phyloP scores from a whole-genome alignment of 2,888 invertebrate genomes.

The Lypha dubia region DNA sequence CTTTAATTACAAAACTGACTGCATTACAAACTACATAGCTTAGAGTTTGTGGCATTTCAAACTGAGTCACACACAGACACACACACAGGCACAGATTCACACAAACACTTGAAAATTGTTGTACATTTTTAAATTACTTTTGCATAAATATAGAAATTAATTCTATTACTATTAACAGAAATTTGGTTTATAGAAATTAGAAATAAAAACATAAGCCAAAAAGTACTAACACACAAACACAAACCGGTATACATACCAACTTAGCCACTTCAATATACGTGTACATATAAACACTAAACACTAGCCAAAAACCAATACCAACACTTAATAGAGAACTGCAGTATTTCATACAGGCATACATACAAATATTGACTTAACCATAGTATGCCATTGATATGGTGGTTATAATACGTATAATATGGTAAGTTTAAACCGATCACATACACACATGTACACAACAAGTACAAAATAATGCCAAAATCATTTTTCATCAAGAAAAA shows the following conservation, averaged over 20 bases:
- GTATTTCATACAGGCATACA: not conserved
- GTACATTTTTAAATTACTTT: conserved; percentile 16
- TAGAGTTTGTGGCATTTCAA: conserved; percentile 47
- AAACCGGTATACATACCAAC: not conserved
- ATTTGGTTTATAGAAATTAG: not conserved
- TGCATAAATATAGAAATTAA: conserved; percentile 32
- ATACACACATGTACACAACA: not conserved
- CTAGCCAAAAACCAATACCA: conserved; percentile 36
- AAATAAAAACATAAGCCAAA: not conserved
- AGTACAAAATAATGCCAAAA: not conserved
- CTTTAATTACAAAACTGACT: conserved; percentile 41
- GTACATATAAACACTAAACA: too few species aligned
- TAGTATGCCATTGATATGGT: conserved; percentile 42
- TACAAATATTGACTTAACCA: conserved; percentile 41
- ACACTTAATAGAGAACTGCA: conserved; percentile 20
- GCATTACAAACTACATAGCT: conserved; percentile 27
- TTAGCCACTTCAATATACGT: not conserved
- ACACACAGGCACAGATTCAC: not conserved
- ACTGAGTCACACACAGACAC: not conserved
- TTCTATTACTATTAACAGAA: conserved; percentile 27
- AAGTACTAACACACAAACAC: not conserved
- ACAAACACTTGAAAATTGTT: not conserved
- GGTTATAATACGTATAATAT: conserved; percentile 39
- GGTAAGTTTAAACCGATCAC: conserved; percentile 22
- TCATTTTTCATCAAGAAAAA: conserved; percentile 3